Base-by-base conservation (phyloP, 2,888 invertebrate species). In the Clunio marinus region DNA sequence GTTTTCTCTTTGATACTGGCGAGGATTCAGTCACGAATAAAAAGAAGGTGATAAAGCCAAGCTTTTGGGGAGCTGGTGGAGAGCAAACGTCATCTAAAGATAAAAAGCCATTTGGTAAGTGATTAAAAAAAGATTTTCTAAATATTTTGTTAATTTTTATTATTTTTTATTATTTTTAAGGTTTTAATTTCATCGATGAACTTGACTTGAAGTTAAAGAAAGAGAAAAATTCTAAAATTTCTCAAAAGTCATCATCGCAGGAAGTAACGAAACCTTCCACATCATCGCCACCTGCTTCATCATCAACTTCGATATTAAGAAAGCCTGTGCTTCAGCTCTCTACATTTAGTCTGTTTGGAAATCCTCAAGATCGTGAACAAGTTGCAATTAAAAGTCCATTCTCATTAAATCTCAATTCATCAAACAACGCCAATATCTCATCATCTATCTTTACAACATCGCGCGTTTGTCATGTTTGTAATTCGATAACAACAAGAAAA, bases 1-100 rank as follows among this genome's bases (percentile, higher is more conserved):
- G 88, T 72, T 89, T 93, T 74, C 84, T 91, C 68, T 89, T 89
- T 74, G 84, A 84, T 70, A 84, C 85, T 71, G 85, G 84, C 74
- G 79, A 78, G 51, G 63, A 63, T 28, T 10, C 17, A 45, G 70
- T 76, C 70, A 70, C 74, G 70, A 72, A 77, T 67, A 76, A 77
- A 20, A 73, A 74, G 67, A 72, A 65, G 70, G 41, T 67, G 13
- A 68, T 66, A 17, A 66, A 66, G 7, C 24, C 66, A 10, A 66
- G 66, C 28, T 24, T 25, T 10, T 66, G 78, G 79, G n/a, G 74
- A 76, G 1, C 78, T 78, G 70, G 71, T 79, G n/a, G 72, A 78
- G 25, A 76, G 10, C 60, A 27, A 60, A 22, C 63, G 1, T 46
- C 45, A 7, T 55, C 41, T 3, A 66, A 66, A 32, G 55, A 66